Base-by-base conservation (phyloP, 2,113 vertebrate genomes). In the Dolichallabes microphthalmus region DNA sequence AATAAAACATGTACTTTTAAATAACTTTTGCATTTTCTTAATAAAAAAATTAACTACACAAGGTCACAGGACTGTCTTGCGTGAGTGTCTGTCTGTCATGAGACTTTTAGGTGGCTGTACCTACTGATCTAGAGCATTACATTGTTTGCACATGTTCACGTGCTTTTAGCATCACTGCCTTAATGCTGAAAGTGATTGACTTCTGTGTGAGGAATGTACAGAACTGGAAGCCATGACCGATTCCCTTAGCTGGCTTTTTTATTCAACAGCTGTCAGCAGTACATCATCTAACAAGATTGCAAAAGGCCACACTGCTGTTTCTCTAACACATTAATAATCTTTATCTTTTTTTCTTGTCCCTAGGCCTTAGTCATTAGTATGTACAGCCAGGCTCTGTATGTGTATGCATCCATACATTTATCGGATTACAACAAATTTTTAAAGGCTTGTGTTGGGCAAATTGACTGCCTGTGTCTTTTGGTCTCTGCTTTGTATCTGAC, bases 211-310 rank as follows among this genome's bases (percentile, higher is more conserved):
- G 50, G 53, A 78, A 64, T 64, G 63, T 20, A 77, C 52, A 14
- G 39, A 69, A 53, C 60, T 68, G 63, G 75, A 35, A 83, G 82
- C 64, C 32, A 76, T 55, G 50, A 60, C n/a, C n/a, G 50, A 76
- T 82, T 75, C 32, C 45, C 75, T n/a, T 52, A 45, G 50, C 25
- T 77, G 19, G 2, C 27, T 87, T 68, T 82, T 84, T 77, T 81
- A 85, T 77, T 35, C 66, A 76, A 61, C 78, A 77, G 69, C 78
- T 87, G 76, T 87, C 74, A 79, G 53, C 63, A 83, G 61, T 11
- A 66, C 12, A 19, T 11, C 17, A 32, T 80, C 45, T 76, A 58
- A 75, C 52, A 52, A 22, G 76, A 84, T 84, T 87, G 75, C 32
- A 64, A 58, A 75, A 45, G 20, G 85, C 27, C 12, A 35, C 60